Evolutionary conservation across 2,113 vertebrate genomes (phyloP).

Genomic region (Aptenodytes patagonicus): DNA sequence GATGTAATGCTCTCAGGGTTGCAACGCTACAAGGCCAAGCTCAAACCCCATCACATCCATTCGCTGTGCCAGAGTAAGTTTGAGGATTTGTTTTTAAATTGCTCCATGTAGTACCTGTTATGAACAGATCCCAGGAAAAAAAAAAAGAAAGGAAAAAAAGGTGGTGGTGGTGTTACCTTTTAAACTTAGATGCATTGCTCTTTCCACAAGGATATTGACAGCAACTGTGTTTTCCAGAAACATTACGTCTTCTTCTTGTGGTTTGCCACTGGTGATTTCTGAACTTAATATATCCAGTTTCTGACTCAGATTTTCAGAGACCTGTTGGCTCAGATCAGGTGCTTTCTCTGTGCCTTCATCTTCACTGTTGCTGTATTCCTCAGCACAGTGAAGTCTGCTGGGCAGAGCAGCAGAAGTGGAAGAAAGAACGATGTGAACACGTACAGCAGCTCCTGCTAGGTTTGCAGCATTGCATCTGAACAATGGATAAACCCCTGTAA

Average conservation of each 20-base stretch:
- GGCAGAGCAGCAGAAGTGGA: background rate
- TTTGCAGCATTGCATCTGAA: constrained; percentile 86
- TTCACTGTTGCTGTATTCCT: constrained; percentile 71
- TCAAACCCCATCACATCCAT: background rate
- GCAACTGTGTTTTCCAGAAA: constrained; percentile 78
- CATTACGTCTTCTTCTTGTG: background rate
- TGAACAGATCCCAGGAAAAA: background rate
- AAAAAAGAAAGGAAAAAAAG: background rate
- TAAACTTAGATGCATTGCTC: constrained; percentile 91
- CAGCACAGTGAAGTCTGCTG: background rate
- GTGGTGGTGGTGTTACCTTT: constrained; percentile 75
- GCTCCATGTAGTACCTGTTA: background rate
- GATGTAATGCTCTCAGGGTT: accelerated
- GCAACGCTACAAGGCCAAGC: background rate
- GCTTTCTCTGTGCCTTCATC: background rate
- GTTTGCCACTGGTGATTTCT: background rate
- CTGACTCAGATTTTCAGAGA: background rate
- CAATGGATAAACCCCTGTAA: constrained; percentile 88
- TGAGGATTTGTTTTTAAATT: background rate
- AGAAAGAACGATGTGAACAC: constrained; percentile 79
- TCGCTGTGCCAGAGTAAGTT: background rate
- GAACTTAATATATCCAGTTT: background rate
- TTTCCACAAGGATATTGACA: constrained; percentile 84
- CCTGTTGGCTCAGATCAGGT: background rate
- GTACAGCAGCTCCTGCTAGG: constrained; percentile 87